phyloP scores from a whole-genome alignment of 2,113 vertebrate species.

The Mus spicilegus region DNA sequence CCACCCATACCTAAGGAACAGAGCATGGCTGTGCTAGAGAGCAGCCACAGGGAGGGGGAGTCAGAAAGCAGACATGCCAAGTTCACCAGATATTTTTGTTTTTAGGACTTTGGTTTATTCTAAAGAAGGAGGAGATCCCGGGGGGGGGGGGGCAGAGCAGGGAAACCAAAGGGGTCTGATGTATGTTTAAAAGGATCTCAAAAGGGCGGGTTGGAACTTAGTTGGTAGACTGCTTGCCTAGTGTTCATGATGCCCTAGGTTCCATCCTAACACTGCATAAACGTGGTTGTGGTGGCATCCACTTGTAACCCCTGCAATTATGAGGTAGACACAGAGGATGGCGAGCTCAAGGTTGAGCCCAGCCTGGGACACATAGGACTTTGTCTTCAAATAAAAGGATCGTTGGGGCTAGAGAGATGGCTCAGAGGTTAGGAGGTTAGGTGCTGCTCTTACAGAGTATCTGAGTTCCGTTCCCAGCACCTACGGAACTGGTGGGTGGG shows the following conservation, averaged over 20 bases:
- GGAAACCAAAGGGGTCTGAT: neutral
- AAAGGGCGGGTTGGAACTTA: neutral
- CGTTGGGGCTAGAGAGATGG: neutral
- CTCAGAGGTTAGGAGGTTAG: neutral
- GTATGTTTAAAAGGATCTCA: neutral
- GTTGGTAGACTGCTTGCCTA: neutral
- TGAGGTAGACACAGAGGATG: neutral
- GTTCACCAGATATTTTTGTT: neutral
- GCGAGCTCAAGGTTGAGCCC: neutral
- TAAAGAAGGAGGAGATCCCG: neutral
- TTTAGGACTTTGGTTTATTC: neutral
- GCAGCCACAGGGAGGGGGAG: neutral
- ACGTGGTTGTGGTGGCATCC: neutral
- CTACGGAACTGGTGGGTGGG: neutral
- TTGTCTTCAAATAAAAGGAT: neutral
- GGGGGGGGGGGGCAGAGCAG: neutral
- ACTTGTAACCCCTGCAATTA: neutral
- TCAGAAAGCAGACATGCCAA: neutral
- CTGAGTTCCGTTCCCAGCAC: neutral
- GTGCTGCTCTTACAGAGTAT: neutral
- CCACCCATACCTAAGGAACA: neutral
- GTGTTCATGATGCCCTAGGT: neutral
- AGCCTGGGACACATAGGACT: neutral
- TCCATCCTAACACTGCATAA: neutral
- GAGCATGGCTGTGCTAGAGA: rapidly evolving